Conservation (phyloP, 2,113 vertebrate genomes). For the Picathartes gymnocephalus region DNA sequence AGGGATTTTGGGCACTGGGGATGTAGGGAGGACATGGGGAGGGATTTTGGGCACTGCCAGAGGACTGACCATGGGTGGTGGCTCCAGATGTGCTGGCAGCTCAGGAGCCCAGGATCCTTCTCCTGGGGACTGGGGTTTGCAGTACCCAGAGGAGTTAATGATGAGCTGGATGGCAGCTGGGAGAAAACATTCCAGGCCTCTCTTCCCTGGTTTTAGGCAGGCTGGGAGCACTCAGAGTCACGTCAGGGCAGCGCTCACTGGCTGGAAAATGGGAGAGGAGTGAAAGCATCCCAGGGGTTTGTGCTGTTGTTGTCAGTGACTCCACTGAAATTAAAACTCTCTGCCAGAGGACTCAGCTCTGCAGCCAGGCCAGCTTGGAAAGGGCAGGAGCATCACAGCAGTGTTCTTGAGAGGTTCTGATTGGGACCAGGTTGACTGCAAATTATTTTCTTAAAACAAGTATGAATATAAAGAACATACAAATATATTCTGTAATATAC, state of each 20-base stretch:
- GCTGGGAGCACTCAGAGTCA: not conserved
- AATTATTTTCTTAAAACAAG: not conserved
- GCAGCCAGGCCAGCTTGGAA: not conserved
- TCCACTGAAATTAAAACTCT: not conserved
- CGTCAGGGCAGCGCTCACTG: fast-evolving
- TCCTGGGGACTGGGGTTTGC: not conserved
- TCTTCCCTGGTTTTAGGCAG: not conserved
- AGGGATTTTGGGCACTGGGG: not conserved
- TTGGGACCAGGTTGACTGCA: not conserved
- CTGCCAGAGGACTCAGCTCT: not conserved
- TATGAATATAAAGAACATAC: not conserved
- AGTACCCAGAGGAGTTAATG: fast-evolving
- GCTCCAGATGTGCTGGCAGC: not conserved
- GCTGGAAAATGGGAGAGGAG: not conserved
- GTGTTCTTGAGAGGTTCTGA: not conserved
- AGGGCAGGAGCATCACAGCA: not conserved
- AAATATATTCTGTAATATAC: not conserved
- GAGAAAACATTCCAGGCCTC: not conserved
- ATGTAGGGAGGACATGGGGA: not conserved
- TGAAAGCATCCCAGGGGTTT: not conserved
- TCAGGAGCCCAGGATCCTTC: not conserved
- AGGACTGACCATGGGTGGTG: not conserved
- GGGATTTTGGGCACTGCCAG: fast-evolving
- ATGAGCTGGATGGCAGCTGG: not conserved
- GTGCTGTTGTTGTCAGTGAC: not conserved